phyloP scores from a whole-genome alignment of 2,888 invertebrate genomes.

The Xestia xanthographa region DNA sequence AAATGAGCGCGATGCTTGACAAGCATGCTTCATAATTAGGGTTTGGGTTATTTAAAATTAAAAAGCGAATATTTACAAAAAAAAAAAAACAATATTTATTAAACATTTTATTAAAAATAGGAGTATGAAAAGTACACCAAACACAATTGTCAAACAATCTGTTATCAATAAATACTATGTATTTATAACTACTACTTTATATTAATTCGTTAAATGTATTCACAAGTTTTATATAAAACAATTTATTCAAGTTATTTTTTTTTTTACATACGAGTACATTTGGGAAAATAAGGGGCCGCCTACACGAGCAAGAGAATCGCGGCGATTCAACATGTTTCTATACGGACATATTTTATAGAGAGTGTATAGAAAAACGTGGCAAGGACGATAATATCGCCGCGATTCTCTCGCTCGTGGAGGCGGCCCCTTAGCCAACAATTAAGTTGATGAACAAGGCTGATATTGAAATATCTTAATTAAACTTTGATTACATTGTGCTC shows the following conservation, averaged over 20 bases:
- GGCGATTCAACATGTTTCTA: too few relatives aligned
- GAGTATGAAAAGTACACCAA: constrained; percentile 60
- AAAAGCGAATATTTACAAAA: not conserved
- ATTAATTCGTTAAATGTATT: constrained; percentile 42
- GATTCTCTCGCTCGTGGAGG: too few relatives aligned
- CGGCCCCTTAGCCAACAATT: too few relatives aligned
- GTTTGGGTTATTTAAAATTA: not conserved
- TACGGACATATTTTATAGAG: too few relatives aligned
- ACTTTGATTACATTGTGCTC: constrained; percentile 12
- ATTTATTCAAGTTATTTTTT: not conserved
- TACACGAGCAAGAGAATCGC: too few relatives aligned
- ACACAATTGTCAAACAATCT: constrained; percentile 56
- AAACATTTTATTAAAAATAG: constrained; percentile 60
- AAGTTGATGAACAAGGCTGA: not conserved
- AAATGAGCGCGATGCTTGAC: not conserved
- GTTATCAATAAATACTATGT: constrained; percentile 58
- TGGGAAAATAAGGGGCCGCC: too few relatives aligned
- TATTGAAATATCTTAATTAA: not conserved
- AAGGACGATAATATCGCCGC: too few relatives aligned
- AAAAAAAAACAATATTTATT: constrained; percentile 16
- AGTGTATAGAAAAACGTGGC: too few relatives aligned
- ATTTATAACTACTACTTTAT: constrained; percentile 49
- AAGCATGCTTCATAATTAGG: not conserved
- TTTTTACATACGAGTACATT: not conserved
- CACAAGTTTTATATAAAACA: constrained; percentile 25